These are phyloP conservation scores for Zaprionus obscuricornis DNA, from an alignment of 2,888 invertebrate genomes.

Conservation along the genomic window DNA sequence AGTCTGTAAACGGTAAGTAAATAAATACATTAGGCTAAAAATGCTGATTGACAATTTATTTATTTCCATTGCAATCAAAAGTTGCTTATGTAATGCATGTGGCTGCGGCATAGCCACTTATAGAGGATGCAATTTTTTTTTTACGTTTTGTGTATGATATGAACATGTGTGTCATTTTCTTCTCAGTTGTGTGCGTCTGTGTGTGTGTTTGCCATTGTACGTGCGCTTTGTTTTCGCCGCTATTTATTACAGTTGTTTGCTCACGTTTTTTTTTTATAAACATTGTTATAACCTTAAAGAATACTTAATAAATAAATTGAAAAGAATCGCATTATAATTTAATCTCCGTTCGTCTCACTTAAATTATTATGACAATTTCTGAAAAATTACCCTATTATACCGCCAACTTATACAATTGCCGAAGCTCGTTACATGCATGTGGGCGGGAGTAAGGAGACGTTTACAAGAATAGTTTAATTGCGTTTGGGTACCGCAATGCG, in stretches of 20 bases:
- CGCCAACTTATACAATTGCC: too few species aligned
- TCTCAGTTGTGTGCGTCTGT: background rate
- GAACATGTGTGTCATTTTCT: background rate
- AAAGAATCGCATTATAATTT: too few species aligned
- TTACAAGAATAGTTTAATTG: too few species aligned
- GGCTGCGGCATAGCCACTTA: background rate
- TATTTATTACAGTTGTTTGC: conserved; percentile 10
- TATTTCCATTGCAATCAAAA: conserved; percentile 5
- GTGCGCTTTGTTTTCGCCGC: conserved; percentile 15
- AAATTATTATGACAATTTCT: too few species aligned
- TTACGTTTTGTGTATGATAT: background rate
- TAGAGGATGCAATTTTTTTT: conserved; percentile 8
- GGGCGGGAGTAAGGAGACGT: too few species aligned
- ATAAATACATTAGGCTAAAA: background rate
- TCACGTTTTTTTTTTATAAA: conserved; percentile 66
- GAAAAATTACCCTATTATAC: too few species aligned
- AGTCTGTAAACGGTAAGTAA: conserved; percentile 44
- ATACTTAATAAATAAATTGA: too few species aligned
- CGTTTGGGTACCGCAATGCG: too few species aligned
- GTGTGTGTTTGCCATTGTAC: background rate
- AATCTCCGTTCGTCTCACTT: too few species aligned
- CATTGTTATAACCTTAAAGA: too few species aligned
- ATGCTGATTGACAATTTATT: conserved; percentile 2
- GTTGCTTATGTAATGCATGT: conserved; percentile 43
- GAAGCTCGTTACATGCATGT: too few species aligned